phyloP scores from a whole-genome alignment of 1,140 invertebrate genomes.

The Papilio machaon region DNA sequence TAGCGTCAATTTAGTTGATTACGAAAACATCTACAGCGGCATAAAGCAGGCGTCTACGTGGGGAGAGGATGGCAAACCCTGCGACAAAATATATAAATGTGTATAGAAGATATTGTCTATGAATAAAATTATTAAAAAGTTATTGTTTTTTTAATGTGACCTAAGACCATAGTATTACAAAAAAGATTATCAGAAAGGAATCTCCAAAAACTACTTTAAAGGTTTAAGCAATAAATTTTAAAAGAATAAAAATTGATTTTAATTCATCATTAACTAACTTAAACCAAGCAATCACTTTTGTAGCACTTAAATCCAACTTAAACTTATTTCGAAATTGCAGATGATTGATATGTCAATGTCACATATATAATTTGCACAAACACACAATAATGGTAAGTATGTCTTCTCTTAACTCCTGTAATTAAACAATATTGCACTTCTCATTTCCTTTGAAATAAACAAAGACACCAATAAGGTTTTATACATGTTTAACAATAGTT shows the following conservation, averaged over 20 bases:
- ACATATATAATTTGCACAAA: not conserved
- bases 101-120: constrained; percentile 11
- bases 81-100: constrained; percentile 67
- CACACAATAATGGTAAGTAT: not conserved
- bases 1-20: constrained; percentile 64
- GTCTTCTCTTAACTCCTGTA: not conserved
- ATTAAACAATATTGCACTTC: too few species aligned
- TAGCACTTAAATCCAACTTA: not conserved
- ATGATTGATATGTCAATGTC: not conserved
- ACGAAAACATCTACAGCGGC: constrained; percentile 69
- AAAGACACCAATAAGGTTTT: too few species aligned
- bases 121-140: not conserved
- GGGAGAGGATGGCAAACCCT: constrained; percentile 69
- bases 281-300: not conserved
- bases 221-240: not conserved
- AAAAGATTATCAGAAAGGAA: not conserved
- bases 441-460: too few species aligned
- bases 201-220: not conserved
- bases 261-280: not conserved
- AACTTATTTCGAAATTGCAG: not conserved
- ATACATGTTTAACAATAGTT: not conserved
- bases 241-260: not conserved
- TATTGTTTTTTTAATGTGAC: not conserved
- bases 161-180: not conserved
- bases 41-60: constrained; percentile 70